Conservation (phyloP, 2,888 invertebrate species). For the Pyrochroa serraticornis region DNA sequence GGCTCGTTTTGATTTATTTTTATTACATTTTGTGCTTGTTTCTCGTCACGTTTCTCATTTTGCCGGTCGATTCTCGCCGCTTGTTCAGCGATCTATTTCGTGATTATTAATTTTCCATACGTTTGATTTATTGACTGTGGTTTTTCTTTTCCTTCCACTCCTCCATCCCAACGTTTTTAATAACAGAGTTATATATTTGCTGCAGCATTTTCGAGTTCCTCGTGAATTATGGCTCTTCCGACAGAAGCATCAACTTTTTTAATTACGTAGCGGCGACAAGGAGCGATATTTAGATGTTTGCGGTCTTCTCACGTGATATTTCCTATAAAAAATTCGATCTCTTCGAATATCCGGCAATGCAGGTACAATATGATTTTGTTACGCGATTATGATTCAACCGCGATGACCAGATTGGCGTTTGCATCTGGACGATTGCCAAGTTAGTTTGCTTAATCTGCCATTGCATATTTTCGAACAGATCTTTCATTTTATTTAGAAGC, state of each 20-base stretch:
- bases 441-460: no score
- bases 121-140: slow-evolving; percentile 39
- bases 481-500: no score
- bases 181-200: slow-evolving; percentile 2
- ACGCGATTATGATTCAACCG: no score
- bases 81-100: slow-evolving; percentile 43
- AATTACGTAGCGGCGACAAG: neutral
- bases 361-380: no score
- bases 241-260: slow-evolving; percentile 6
- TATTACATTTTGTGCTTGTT: slow-evolving; percentile 40
- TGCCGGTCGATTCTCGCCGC: slow-evolving; percentile 39
- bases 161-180: slow-evolving; percentile 7
- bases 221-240: slow-evolving; percentile 2
- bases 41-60: slow-evolving; percentile 48
- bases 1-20: slow-evolving; percentile 41
- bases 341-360: no score
- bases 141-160: slow-evolving; percentile 18
- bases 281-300: no score
- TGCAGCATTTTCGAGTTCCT: neutral
- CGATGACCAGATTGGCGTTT: no score
- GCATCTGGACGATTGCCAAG: no score
- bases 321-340: no score
- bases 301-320: no score
- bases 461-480: no score
- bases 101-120: slow-evolving; percentile 47